These are phyloP conservation scores for Vannuccia rotundouncinata DNA, from an alignment of 2,888 invertebrate species.

Conservation along the genomic window DNA sequence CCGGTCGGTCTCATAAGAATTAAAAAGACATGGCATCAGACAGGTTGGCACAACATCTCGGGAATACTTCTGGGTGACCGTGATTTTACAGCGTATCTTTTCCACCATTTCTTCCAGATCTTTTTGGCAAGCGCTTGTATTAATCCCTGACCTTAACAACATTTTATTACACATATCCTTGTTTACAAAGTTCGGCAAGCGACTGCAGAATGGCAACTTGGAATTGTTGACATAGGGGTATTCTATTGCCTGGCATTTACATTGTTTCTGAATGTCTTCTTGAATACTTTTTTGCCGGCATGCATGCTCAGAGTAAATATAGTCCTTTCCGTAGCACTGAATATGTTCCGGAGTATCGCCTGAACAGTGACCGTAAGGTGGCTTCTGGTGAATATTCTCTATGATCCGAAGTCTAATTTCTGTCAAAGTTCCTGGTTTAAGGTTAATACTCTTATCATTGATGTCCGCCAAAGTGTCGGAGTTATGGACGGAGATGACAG, in stretches of 20 bases:
- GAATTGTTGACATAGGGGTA: constrained; percentile 33
- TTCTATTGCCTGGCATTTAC: constrained; percentile 37
- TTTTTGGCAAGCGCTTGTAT: not conserved
- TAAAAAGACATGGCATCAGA: constrained; percentile 37
- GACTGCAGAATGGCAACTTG: constrained; percentile 35
- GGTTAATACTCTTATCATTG: constrained; percentile 36
- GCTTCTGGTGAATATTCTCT: constrained; percentile 38
- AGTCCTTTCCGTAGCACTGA: constrained; percentile 25
- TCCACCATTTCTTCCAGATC: constrained; percentile 25
- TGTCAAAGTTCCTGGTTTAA: constrained; percentile 36
- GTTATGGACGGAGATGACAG: constrained; percentile 33
- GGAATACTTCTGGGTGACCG: constrained; percentile 29
- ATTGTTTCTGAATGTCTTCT: constrained; percentile 32
- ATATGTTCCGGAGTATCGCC: constrained; percentile 25
- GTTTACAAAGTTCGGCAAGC: constrained; percentile 31
- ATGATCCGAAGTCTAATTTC: constrained; percentile 32
- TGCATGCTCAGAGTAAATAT: constrained; percentile 33
- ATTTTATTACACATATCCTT: constrained; percentile 24
- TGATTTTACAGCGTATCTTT: constrained; percentile 24
- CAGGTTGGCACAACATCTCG: constrained; percentile 39
- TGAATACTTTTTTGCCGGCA: constrained; percentile 37
- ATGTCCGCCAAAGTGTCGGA: constrained; percentile 37
- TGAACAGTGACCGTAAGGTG: constrained; percentile 38
- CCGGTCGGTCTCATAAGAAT: constrained; percentile 36
- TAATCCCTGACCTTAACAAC: not conserved